Conservation (phyloP, 92 coral and sea anemone species). For the Heteractis magnifica region DNA sequence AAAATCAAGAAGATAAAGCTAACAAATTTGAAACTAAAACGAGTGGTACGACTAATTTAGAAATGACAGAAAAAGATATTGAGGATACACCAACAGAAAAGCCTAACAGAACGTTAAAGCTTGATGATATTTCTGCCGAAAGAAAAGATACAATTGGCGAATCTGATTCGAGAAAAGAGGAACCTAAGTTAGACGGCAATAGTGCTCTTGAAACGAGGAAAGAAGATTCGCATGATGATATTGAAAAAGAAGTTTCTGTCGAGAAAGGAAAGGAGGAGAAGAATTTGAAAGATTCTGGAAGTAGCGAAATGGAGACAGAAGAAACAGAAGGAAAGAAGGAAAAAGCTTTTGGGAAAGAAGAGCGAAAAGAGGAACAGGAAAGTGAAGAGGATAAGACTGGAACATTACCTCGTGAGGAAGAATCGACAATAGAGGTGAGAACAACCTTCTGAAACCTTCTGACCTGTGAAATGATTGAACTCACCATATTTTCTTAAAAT, state of each 20-base stretch:
- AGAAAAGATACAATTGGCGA: not conserved
- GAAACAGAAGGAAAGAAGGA: not conserved
- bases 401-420: not conserved
- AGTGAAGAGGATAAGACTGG: not conserved
- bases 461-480: too few relatives aligned
- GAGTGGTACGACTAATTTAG: not conserved
- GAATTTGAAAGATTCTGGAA: not conserved
- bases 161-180: not conserved
- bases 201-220: not conserved
- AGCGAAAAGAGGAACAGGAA: conserved; percentile 16
- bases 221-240: conserved; percentile 15
- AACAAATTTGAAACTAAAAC: not conserved
- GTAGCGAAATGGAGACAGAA: conserved; percentile 2
- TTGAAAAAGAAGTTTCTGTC: not conserved
- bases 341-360: conserved; percentile 18
- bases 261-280: not conserved
- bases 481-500: too few relatives aligned
- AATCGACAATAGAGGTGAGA: not conserved
- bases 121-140: not conserved
- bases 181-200: not conserved
- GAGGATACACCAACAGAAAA: not conserved
- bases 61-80: not conserved
- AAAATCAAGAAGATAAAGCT: not conserved
- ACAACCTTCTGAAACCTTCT: too few relatives aligned
- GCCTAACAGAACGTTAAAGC: not conserved